Conservation (phyloP, 2,888 invertebrate species). For the Drosophila ustulata region DNA sequence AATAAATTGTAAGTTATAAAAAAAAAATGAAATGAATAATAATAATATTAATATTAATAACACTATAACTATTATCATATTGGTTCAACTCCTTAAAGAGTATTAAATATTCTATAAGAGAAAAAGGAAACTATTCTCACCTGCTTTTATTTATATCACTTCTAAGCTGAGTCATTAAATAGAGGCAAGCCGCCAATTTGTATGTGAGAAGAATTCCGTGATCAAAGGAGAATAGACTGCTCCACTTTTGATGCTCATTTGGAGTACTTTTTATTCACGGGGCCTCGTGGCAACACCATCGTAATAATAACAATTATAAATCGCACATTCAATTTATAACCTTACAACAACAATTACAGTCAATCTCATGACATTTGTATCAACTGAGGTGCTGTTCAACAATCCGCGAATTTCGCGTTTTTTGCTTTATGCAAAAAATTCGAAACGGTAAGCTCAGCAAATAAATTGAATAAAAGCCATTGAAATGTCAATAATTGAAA, state of each 20-base stretch:
- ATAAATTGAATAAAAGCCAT: conserved; percentile 68
- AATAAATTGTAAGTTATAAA: no score
- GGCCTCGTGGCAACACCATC: not conserved
- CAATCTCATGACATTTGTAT: conserved; percentile 13
- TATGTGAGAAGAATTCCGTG: conserved; percentile 46
- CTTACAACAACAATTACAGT: conserved; percentile 18
- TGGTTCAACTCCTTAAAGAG: not conserved
- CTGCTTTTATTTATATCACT: not conserved
- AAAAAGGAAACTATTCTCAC: not conserved
- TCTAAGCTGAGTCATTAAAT: conserved; percentile 34
- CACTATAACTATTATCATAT: not conserved
- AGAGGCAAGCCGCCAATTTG: conserved; percentile 5
- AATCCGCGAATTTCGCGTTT: not conserved
- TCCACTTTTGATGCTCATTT: conserved; percentile 32
- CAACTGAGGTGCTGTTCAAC: not conserved
- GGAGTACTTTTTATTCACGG: conserved; percentile 4
- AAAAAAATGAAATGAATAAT: no score
- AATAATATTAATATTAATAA: no score
- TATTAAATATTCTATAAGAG: not conserved
- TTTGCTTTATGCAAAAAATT: conserved; percentile 19
- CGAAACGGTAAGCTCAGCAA: conserved; percentile 36
- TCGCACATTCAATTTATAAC: conserved; percentile 10
- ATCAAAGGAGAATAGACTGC: conserved; percentile 18
- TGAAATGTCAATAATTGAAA: conserved; percentile 66
- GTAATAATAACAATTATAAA: conserved; percentile 20